Percentiles rank a stretch among this genome's conserved stretches.
phyloP scores from a whole-genome alignment of 2,888 invertebrate genomes.

The Sthenelais limicola region DNA sequence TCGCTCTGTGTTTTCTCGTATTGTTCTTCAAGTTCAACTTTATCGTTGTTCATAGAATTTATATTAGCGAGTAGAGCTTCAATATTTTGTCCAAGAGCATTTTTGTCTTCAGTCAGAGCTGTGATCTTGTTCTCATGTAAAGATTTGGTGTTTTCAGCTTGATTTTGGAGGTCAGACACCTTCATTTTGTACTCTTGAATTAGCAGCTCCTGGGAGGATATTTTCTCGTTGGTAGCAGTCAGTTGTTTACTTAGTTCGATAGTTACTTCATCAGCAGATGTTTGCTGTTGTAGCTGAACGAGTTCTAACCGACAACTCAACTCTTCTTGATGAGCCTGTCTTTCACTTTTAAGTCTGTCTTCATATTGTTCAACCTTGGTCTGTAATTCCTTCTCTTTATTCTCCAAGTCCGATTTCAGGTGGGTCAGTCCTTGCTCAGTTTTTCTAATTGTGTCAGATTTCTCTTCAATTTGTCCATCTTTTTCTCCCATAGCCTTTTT shows the following conservation, averaged over 20 bases:
- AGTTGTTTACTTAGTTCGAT: slow-evolving; percentile 39
- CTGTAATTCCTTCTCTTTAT: slow-evolving; percentile 39
- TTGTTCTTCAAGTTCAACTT: slow-evolving; percentile 41
- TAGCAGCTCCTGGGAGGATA: slow-evolving; percentile 42
- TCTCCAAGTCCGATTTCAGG: slow-evolving; percentile 23
- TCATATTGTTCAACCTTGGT: slow-evolving; percentile 48
- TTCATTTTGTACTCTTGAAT: slow-evolving; percentile 45
- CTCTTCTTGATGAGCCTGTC: slow-evolving; percentile 45
- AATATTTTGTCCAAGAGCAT: slow-evolving; percentile 37
- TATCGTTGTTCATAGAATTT: slow-evolving; percentile 47
- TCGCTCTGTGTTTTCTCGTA: slow-evolving; percentile 36
- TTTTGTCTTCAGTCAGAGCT: neutral
- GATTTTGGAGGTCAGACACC: slow-evolving; percentile 40
- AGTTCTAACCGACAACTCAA: slow-evolving; percentile 40
- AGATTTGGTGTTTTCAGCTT: slow-evolving; percentile 45
- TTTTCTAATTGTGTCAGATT: slow-evolving; percentile 3
- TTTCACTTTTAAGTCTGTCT: slow-evolving; percentile 45
- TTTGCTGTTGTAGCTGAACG: slow-evolving; percentile 46
- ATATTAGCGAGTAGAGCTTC: slow-evolving; percentile 44
- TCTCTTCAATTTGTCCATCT: slow-evolving; percentile 23
- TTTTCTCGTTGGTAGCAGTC: slow-evolving; percentile 44
- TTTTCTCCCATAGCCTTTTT: slow-evolving; percentile 24
- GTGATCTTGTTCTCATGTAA: slow-evolving; percentile 39
- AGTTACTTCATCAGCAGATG: slow-evolving; percentile 42
- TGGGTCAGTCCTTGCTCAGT: slow-evolving; percentile 17